These are phyloP conservation scores for Lithophane socia DNA, from an alignment of 2,888 invertebrate genomes.

Conservation along the genomic window DNA sequence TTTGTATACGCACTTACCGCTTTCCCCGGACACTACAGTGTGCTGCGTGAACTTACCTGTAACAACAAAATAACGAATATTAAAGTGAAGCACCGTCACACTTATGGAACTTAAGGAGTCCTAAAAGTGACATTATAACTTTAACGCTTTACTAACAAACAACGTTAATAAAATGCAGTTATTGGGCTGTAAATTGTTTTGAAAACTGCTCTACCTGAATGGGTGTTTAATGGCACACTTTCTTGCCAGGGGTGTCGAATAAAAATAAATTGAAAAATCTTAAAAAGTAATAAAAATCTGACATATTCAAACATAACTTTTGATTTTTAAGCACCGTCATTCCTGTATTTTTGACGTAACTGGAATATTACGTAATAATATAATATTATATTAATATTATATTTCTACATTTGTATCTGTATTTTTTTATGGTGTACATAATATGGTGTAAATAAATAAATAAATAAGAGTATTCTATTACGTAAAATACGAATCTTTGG, in stretches of 20 bases:
- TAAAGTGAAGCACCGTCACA: conserved; percentile 68
- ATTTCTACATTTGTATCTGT: too few species aligned
- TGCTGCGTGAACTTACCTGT: conserved; percentile 72
- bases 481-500: background rate
- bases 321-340: background rate
- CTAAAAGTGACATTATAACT: conserved; percentile 70
- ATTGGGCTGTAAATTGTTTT: conserved; percentile 75
- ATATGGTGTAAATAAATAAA: too few species aligned
- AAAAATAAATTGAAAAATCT: conserved; percentile 27
- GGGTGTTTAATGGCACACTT: conserved; percentile 54
- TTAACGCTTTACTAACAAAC: conserved; percentile 67
- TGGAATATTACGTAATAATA: conserved; percentile 9
- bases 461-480: background rate
- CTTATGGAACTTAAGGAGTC: conserved; percentile 69
- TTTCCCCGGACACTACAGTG: conserved; percentile 43
- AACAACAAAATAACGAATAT: conserved; percentile 75
- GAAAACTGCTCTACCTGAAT: conserved; percentile 64
- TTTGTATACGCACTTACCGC: conserved; percentile 64
- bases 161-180: conserved; percentile 73
- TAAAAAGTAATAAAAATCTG: conserved; percentile 19
- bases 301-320: background rate
- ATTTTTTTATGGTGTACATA: too few species aligned
- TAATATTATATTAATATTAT: too few species aligned
- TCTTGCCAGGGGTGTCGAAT: conserved; percentile 37
- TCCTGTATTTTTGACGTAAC: background rate